Percentiles rank a stretch among this genome's conserved stretches.
These are phyloP conservation scores for Pachyrhynchus sulphureomaculatus DNA, from an alignment of 1,140 invertebrate species.

Conservation along the genomic window DNA sequence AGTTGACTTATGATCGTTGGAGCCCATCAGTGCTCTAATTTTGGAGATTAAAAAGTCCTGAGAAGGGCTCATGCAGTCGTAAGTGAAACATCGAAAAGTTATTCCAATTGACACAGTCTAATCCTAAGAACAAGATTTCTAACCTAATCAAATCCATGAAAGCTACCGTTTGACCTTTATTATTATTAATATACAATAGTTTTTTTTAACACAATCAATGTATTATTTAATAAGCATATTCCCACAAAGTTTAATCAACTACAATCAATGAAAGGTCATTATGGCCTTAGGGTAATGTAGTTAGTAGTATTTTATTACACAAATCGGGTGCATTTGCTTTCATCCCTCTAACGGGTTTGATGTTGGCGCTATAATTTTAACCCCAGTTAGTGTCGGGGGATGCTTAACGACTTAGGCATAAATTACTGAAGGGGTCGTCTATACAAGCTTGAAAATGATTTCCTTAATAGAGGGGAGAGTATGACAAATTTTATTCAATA, in stretches of 20 bases:
- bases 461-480: slow-evolving; percentile 28
- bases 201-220: neutral
- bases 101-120: no score
- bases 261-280: no score
- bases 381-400: slow-evolving; percentile 32
- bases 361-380: slow-evolving; percentile 38
- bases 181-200: neutral
- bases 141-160: no score
- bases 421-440: slow-evolving; percentile 19
- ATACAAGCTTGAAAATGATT: slow-evolving; percentile 32
- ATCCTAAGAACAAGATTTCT: no score
- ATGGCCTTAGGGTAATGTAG: no score
- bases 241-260: no score
- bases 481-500: slow-evolving; percentile 23
- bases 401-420: slow-evolving; percentile 26
- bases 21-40: no score
- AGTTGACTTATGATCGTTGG: no score
- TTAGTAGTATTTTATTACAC: slow-evolving; percentile 12
- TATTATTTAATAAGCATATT: neutral
- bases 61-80: no score
- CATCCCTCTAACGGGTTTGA: slow-evolving; percentile 28
- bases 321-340: slow-evolving; percentile 19
- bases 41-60: no score
- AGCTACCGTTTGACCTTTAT: no score
- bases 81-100: no score